Evolutionary conservation across 2,888 invertebrate genomes (phyloP), one percentile per base, ranked within the genome.

Genomic region (Drosophila affinis): DNA sequence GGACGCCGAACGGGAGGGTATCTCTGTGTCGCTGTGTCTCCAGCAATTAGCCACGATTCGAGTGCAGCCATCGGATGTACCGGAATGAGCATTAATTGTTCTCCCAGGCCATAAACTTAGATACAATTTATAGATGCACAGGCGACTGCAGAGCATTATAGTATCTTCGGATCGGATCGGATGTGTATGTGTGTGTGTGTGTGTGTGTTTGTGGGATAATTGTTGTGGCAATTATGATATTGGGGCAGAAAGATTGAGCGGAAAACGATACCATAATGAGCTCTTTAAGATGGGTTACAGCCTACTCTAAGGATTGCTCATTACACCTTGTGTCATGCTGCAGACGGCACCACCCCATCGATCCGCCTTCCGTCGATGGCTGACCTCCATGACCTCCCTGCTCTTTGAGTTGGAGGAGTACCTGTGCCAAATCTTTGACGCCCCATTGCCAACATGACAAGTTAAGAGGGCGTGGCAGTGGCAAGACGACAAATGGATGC

Each of bases 391-490:
- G 27, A 21, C 21, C 29, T 29, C 29, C 29, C 1, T 29, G 29
- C 32, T 9, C 32, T 34, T 12, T 14, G 12, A 24, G 24, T 4
- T 14, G 5, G 24, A 24, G 24, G 14, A 24, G 7, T 24, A 14
- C 29, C 7, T 29, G 1, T 29, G 29, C 29, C 29, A 29, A 9
- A 9, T 7, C 29, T 29, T 29, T 29, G 6, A 10, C 55, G 47
- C 64, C 64, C 34, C 10, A 3, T 7, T 27, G 14, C 27, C 44
- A 39, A 1, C 9, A 9, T 27, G 45, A 24, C 27, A 10, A 9
- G 53, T 29, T 4, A 24, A 24, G 5, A 24, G 14, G 70, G 71
- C 52, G 55, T 61, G 72, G 71, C 62, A 57, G 1, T 2, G 17
- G 9, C 17, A 27, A 29, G n/a, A 45, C 49, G 46, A 18, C 39